Evolutionary conservation across 1,140 invertebrate genomes (phyloP), one percentile per base, ranked within the genome.

Genomic region (Drosophila murphyi): DNA sequence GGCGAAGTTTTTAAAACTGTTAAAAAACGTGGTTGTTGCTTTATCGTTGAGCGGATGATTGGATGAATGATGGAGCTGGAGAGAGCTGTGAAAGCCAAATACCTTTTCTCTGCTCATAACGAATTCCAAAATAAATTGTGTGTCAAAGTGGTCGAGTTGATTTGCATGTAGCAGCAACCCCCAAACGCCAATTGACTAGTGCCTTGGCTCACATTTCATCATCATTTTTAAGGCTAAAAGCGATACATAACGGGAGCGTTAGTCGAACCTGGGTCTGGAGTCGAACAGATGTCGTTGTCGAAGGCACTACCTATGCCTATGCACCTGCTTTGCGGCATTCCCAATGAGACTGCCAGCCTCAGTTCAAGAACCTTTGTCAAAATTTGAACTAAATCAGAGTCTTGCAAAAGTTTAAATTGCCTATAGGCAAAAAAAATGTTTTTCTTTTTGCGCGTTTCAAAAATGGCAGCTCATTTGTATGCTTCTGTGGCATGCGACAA

Each of bases 381-480:
- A 63, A 43, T 43, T n/a, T 43, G 10, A 43, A n/a, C 39, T 12
- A 71, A 71, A 71, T 71, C 60, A 47, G 51, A 56, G 12, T 39
- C 34, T 55, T 12, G 34, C n/a, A n/a, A 37, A 72, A 71, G 60
- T 61, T 73, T 57, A 62, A 76, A 76, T 67, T 71, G 67, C 65
- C 35, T 45, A 51, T 45, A 54, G 56, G 12, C 67, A 62, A 62
- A 62, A 62, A 62, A 62, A 10, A 51, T 29, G 12, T 6, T 2
- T 29, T 37, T 37, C 34, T 69, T 70, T 55, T 54, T 8, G 34
- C n/a, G 31, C 57, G 43, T 48, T 45, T 37, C 45, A 77, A 62
- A 85, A 85, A 81, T 86, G 62, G 57, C 74, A 61, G 62, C 61
- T 71, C 82, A 82, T 87, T 86, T 87, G 64, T 86, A 86, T 86